Percentiles rank a stretch among this genome's conserved stretches.
These are phyloP conservation scores for Lophotis ruficrista DNA, from an alignment of 2,113 vertebrate species.

Conservation along the genomic window DNA sequence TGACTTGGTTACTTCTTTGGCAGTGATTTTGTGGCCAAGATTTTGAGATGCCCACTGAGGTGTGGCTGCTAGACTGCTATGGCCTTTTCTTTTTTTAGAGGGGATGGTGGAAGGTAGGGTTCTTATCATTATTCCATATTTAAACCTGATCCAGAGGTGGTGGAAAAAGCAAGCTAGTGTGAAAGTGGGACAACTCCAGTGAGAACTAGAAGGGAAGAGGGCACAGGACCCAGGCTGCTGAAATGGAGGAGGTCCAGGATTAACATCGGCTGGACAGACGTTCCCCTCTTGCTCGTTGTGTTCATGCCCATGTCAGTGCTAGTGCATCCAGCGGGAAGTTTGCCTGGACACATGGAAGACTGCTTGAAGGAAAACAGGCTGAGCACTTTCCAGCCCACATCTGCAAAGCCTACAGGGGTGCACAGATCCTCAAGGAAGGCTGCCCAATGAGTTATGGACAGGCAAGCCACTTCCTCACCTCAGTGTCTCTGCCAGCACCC, in stretches of 20 bases:
- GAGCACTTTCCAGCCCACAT: background rate
- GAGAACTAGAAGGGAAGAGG: background rate
- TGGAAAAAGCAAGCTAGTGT: background rate
- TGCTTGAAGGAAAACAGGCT: background rate
- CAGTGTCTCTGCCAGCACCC: background rate
- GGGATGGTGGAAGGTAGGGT: background rate
- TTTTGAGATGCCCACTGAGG: background rate
- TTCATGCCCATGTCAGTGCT: background rate
- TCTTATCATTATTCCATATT: background rate
- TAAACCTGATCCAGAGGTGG: background rate
- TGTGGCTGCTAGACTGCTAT: background rate
- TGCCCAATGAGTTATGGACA: rapidly evolving
- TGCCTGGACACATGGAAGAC: background rate
- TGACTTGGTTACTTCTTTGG: background rate
- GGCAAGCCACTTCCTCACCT: background rate
- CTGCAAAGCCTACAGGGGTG: background rate
- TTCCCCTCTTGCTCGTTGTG: background rate
- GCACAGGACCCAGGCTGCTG: background rate
- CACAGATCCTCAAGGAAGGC: background rate
- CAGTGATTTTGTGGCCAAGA: background rate
- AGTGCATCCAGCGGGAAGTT: background rate
- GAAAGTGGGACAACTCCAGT: background rate
- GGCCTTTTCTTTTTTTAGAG: background rate
- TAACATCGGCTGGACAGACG: background rate
- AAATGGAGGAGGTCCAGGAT: background rate